These are phyloP conservation scores for Manis javanica DNA, from an alignment of 2,797 vertebrate species.

Conservation along the genomic window DNA sequence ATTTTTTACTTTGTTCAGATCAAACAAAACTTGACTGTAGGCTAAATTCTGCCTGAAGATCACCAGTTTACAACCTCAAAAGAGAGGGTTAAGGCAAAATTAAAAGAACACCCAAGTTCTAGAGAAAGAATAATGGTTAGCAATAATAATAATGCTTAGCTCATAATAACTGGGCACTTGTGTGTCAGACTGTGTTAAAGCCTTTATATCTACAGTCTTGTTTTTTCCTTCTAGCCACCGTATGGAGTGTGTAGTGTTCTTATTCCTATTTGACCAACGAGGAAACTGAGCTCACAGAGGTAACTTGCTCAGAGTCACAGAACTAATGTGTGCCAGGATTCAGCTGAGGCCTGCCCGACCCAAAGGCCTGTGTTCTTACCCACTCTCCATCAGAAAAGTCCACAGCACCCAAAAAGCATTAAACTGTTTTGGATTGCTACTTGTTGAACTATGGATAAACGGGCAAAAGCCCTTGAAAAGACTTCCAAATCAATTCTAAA, in stretches of 20 bases:
- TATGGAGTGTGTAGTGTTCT: not conserved
- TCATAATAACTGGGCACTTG: too few species aligned
- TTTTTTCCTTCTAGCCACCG: not conserved
- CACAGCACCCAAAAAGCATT: not conserved
- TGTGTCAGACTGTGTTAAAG: not conserved
- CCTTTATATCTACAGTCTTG: not conserved
- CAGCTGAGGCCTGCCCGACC: not conserved
- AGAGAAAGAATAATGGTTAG: not conserved
- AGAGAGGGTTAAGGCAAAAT: not conserved
- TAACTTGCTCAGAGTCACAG: not conserved
- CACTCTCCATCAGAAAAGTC: not conserved
- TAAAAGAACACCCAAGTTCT: not conserved
- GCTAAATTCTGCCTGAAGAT: not conserved
- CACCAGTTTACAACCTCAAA: not conserved
- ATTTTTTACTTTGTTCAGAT: not conserved
- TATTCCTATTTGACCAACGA: not conserved
- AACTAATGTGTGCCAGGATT: not conserved
- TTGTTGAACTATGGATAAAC: not conserved
- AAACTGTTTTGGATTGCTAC: not conserved
- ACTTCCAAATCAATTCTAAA: not conserved
- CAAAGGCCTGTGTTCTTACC: not conserved
- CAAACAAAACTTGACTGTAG: not conserved
- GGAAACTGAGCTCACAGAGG: slow-evolving; percentile 33
- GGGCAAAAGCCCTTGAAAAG: not conserved
- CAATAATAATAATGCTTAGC: not conserved